Evolutionary conservation across 2,888 invertebrate genomes (phyloP), one percentile per base, ranked within the genome.

Genomic region (Hesperia comma): DNA sequence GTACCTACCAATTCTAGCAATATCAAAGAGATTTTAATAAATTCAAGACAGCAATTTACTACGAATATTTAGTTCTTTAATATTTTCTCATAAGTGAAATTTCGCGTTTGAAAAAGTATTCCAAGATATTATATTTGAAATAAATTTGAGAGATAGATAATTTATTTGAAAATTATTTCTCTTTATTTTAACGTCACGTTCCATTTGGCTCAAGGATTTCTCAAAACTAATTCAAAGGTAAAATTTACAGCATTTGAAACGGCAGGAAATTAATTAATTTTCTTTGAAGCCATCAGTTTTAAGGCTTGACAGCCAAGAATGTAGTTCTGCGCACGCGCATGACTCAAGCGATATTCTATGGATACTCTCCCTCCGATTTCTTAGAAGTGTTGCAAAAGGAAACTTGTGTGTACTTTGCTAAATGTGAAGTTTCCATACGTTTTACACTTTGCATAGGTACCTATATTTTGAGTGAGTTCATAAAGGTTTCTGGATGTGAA

Each of bases 321-420:
- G 70, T 68, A 67, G 71, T 69, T 68, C 68, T 55, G 15, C 67
- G 54, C 51, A 54, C 21, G 67, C 69, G 68, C 68, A 74, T 80
- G 79, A 80, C 68, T 81, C 80, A 79, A 67, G 72, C 68, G 70
- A 73, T 69, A 76, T 75, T 74, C 70, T 72, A 66, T 58, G 61
- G 76, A 79, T 79, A 78, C 71, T 74, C 73, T 68, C 68, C 68
- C 70, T 72, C 53, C 46, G 57, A 67, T 66, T 79, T 80, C 79
- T 70, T 41, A 73, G 77, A 79, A 78, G 63, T 70, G 43, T 60
- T 63, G 68, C 51, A 73, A 70, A 68, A 70, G 68, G 71, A 73
- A 72, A 73, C 51, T 72, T 67, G 63, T 66, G 62, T 57, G 6
- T 51, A 51, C 6, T 14, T 51, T 26, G 6, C 21, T 51, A 6